phyloP scores from a whole-genome alignment of 2,113 vertebrate genomes.

The Sterrhoptilus dennistouni region DNA sequence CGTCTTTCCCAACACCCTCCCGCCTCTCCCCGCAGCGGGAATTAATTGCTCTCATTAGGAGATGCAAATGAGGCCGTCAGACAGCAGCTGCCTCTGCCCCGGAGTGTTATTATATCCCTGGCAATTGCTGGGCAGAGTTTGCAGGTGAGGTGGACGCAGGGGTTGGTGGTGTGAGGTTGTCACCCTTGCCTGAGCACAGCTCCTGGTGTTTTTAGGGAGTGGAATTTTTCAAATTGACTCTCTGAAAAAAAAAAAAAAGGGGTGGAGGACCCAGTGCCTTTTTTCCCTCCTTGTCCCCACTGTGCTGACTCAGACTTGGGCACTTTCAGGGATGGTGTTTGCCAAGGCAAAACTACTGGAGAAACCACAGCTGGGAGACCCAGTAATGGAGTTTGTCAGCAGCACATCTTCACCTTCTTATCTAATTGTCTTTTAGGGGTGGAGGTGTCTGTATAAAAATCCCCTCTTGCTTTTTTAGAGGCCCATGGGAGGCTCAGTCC shows the following conservation, averaged over 20 bases:
- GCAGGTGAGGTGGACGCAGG: not conserved
- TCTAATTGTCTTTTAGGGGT: not conserved
- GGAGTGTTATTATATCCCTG: not conserved
- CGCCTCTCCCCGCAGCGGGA: not conserved
- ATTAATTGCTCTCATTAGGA: slow-evolving; percentile 47
- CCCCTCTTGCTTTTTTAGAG: not conserved
- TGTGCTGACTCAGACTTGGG: not conserved
- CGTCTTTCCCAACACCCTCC: not conserved
- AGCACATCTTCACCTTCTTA: fast-evolving
- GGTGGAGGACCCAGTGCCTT: fast-evolving
- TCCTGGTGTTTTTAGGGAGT: fast-evolving
- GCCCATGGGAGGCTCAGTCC: not conserved
- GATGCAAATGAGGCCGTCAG: slow-evolving; percentile 10
- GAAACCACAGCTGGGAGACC: fast-evolving
- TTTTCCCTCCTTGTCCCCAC: not conserved
- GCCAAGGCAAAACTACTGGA: not conserved
- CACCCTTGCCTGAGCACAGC: fast-evolving
- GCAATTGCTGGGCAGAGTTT: fast-evolving
- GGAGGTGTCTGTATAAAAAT: not conserved
- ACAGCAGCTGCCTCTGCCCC: not conserved
- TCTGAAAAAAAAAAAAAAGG: not conserved
- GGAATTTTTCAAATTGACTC: fast-evolving
- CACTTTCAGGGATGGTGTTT: not conserved
- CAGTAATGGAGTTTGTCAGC: not conserved
- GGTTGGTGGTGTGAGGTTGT: fast-evolving